Conservation (phyloP, 2,797 vertebrate genomes). For the Rhabdomys pumilio region DNA sequence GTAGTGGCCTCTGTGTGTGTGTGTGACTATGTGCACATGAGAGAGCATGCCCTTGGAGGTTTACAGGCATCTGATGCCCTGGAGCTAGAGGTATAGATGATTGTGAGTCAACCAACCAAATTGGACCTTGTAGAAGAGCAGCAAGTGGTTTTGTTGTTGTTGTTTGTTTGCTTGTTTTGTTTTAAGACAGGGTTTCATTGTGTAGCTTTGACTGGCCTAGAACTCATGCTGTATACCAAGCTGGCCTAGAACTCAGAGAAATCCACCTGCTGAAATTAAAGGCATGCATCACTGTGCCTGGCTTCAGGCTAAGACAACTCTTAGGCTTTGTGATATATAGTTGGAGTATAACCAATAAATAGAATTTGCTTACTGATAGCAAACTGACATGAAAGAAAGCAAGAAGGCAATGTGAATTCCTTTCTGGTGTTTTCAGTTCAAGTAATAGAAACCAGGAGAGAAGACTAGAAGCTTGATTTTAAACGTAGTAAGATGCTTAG, state of each 20-base stretch:
- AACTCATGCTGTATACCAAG: background rate
- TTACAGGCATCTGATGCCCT: background rate
- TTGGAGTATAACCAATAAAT: background rate
- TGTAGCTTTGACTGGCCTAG: background rate
- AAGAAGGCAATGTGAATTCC: background rate
- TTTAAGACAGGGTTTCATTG: background rate
- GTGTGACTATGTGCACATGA: background rate
- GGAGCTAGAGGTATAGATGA: background rate
- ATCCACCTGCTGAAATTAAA: too few relatives aligned
- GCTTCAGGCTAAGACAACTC: background rate
- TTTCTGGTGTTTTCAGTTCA: slow-evolving; percentile 38
- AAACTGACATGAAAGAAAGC: background rate
- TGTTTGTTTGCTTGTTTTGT: background rate
- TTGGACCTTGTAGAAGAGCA: background rate
- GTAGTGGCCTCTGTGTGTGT: background rate
- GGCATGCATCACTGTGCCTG: background rate
- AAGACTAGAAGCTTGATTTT: background rate
- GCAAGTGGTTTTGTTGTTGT: background rate
- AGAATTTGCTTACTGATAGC: background rate
- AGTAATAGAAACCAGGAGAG: background rate
- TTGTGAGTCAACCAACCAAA: background rate
- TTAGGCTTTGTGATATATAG: background rate
- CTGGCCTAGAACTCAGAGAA: background rate
- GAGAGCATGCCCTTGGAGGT: background rate
- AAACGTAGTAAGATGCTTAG: background rate